phyloP scores from a whole-genome alignment of 1,140 invertebrate genomes.

The Lysiphlebus fabarum region DNA sequence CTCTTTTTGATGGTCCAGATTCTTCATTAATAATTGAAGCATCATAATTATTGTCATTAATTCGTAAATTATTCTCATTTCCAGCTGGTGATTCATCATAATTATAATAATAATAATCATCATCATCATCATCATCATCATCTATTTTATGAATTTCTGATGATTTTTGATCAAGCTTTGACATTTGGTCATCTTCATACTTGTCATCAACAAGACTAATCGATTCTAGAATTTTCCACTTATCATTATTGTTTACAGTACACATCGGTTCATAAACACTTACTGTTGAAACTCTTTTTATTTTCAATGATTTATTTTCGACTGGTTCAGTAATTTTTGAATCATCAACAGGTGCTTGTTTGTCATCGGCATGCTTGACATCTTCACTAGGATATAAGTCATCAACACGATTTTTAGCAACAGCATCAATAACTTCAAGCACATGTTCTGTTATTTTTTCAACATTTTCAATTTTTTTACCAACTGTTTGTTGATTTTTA shows the following conservation, averaged over 20 bases:
- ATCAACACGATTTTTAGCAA: conserved; percentile 28
- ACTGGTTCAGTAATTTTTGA: not conserved
- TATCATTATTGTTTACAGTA: not conserved
- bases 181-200: not conserved
- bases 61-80: conserved; percentile 1
- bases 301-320: not conserved
- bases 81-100: conserved; percentile 4
- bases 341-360: not conserved
- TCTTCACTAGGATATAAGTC: conserved; percentile 2
- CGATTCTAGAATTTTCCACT: conserved; percentile 9
- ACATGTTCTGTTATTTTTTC: conserved; percentile 27
- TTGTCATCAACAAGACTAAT: conserved; percentile 1
- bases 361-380: not conserved
- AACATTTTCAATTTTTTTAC: not conserved
- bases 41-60: too few relatives aligned
- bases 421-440: conserved; percentile 35
- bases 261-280: not conserved
- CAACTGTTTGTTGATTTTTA: not conserved
- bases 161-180: not conserved
- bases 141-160: not conserved
- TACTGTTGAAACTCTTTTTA: not conserved
- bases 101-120: conserved; percentile 9
- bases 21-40: too few relatives aligned
- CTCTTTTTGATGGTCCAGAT: not conserved
- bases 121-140: conserved; percentile 10